Base-by-base conservation (phyloP, 2,113 vertebrate species). In the Otus sunia region DNA sequence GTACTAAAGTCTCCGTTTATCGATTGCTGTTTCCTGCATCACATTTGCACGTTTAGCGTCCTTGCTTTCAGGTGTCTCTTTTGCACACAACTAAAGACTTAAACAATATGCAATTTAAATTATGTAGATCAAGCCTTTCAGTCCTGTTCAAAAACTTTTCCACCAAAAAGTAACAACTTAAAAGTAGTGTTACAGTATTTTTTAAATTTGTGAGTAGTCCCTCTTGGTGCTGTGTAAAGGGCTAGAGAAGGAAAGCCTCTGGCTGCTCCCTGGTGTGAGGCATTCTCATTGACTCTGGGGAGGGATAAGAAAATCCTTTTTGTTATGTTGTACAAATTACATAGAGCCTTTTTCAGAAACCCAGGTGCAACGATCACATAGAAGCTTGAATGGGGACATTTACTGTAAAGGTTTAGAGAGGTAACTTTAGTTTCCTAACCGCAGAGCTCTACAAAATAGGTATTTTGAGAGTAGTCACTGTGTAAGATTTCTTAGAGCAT, bases 221-320 rank as follows among this genome's bases (percentile, higher is more conserved):
- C 3, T 43, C 4, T 23, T 27, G 11, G 10, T 27, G 30, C 47
- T 18, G 15, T 4, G 0, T 13, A 15, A 39, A 36, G 11, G 23
- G 20, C 12, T 47, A 6, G 29, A 23, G 67, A 47, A 82, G 49
- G n/a, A 68, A 64, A 62, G 22, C 11, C 5, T 21, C 19, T 17
- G 17, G 7, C 63, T 30, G 21, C 30, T 36, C 9, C 43, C 18
- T 32, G 10, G 5, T 49, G 29, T 18, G 45, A 55, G 39, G 18
- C 36, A 14, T 15, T 53, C 34, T 25, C 15, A 0, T 10, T 52
- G 30, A 27, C 45, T 58, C 12, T 1, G 5, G 29, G 2, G n/a
- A 71, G 47, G 29, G 49, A 25, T 19, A n/a, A n/a, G 14, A 55
- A 74, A 21, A 29, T 67, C 3, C 2, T 16, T 74, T 43, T 43